phyloP scores from a whole-genome alignment of 2,113 vertebrate genomes.

The Dascyllus trimaculatus region DNA sequence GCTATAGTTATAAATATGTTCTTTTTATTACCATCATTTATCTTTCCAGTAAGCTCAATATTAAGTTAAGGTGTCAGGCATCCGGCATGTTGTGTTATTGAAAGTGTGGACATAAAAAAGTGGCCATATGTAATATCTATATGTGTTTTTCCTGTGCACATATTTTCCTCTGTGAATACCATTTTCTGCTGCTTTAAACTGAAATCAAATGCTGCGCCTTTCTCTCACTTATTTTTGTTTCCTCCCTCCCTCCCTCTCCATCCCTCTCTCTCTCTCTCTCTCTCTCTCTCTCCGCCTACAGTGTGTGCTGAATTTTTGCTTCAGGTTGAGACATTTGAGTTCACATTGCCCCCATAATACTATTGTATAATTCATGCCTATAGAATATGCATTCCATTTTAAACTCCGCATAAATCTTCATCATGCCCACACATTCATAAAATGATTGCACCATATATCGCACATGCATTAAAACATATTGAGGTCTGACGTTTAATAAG shows the following conservation, averaged over 20 bases:
- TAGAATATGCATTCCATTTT: conserved; percentile 60
- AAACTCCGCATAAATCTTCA: conserved; percentile 65
- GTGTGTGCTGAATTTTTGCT: conserved; percentile 20
- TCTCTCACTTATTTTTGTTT: not conserved
- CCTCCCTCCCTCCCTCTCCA: not conserved
- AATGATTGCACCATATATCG: conserved; percentile 35
- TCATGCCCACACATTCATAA: conserved; percentile 53
- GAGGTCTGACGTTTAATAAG: conserved; percentile 37
- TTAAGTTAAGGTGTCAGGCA: not conserved
- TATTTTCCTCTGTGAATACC: not conserved
- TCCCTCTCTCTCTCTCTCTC: not conserved
- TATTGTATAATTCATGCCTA: conserved; percentile 66
- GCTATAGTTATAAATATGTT: no score
- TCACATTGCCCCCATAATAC: conserved; percentile 34
- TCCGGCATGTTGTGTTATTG: not conserved
- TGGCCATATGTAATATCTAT: no score
- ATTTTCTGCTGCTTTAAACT: not conserved
- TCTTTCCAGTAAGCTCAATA: no score
- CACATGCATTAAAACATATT: conserved; percentile 47
- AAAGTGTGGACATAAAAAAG: not conserved
- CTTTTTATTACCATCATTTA: no score
- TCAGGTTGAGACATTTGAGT: conserved; percentile 21
- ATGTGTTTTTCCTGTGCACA: no score
- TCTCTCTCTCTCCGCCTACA: not conserved
- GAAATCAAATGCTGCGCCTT: not conserved